These are phyloP conservation scores for Julus scandinavius DNA, from an alignment of 2,888 invertebrate species.

Conservation along the genomic window DNA sequence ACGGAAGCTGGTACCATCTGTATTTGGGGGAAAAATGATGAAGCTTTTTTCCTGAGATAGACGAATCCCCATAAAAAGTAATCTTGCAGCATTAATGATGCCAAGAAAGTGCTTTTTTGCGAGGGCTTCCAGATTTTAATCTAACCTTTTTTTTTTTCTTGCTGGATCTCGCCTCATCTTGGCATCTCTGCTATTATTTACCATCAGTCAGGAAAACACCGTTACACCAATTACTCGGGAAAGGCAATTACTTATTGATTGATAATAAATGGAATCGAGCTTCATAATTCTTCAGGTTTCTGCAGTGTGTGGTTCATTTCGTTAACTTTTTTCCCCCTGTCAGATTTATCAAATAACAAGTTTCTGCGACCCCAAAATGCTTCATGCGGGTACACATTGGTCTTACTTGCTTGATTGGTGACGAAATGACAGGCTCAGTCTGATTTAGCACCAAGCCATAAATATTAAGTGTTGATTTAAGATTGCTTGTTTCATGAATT, in stretches of 20 bases:
- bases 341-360: not conserved
- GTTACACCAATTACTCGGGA: not conserved
- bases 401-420: not conserved
- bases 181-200: slow-evolving; percentile 19
- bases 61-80: slow-evolving; percentile 38
- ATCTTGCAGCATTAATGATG: slow-evolving; percentile 36
- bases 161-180: not conserved
- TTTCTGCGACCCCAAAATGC: not conserved
- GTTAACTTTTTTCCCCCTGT: not conserved
- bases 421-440: not conserved
- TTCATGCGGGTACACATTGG: not conserved
- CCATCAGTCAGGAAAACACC: slow-evolving; percentile 12
- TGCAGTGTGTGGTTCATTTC: not conserved
- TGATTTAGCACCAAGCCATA: slow-evolving; percentile 31
- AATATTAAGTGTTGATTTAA: slow-evolving; percentile 39
- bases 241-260: slow-evolving; percentile 30
- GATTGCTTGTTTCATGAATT: not conserved
- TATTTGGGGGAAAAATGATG: slow-evolving; percentile 9
- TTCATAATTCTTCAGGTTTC: slow-evolving; percentile 36
- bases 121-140: slow-evolving; percentile 12
- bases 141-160: not conserved
- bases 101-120: slow-evolving; percentile 36
- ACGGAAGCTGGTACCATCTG: slow-evolving; percentile 3
- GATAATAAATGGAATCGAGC: slow-evolving; percentile 34
- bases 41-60: not conserved